These are phyloP conservation scores for Parascotia fuliginaria DNA, from an alignment of 2,888 invertebrate species.

Conservation along the genomic window DNA sequence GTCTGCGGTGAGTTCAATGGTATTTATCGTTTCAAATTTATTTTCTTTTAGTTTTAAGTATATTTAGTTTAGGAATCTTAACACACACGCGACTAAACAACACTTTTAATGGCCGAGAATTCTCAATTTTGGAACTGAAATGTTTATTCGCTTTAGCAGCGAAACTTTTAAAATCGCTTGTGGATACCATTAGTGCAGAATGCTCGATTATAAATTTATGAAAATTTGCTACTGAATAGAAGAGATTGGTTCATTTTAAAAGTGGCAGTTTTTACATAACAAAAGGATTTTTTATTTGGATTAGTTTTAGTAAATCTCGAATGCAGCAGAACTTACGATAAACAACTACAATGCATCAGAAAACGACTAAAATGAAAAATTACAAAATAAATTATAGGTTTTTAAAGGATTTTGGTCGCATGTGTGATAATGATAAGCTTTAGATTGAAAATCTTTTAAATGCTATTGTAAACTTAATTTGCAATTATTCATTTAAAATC, in stretches of 20 bases:
- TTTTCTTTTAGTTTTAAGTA: conserved; percentile 85
- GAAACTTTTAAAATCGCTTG: conserved; percentile 27
- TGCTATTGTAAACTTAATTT: conserved; percentile 70
- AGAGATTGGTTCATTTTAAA: conserved; percentile 14
- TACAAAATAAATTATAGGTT: not conserved
- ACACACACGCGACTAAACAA: conserved; percentile 47
- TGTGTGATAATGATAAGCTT: conserved; percentile 58
- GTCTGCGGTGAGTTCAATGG: conserved; percentile 97
- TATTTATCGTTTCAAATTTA: conserved; percentile 89
- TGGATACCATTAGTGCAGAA: conserved; percentile 25
- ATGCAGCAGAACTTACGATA: no score
- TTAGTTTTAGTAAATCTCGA: no score
- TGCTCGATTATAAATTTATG: conserved; percentile 18
- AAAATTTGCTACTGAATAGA: conserved; percentile 14
- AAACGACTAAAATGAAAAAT: not conserved
- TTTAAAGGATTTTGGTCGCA: conserved; percentile 31
- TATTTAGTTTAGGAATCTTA: conserved; percentile 58
- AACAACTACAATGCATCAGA: not conserved
- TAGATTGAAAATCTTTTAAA: conserved; percentile 33
- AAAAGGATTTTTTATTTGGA: conserved; percentile 5
- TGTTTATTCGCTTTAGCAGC: conserved; percentile 24
- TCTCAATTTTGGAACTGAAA: conserved; percentile 23
- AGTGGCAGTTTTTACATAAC: not conserved
- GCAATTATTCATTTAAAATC: conserved; percentile 77
- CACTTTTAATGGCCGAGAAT: conserved; percentile 31